phyloP scores from a whole-genome alignment of 2,113 vertebrate species.

The Steatornis caripensis region DNA sequence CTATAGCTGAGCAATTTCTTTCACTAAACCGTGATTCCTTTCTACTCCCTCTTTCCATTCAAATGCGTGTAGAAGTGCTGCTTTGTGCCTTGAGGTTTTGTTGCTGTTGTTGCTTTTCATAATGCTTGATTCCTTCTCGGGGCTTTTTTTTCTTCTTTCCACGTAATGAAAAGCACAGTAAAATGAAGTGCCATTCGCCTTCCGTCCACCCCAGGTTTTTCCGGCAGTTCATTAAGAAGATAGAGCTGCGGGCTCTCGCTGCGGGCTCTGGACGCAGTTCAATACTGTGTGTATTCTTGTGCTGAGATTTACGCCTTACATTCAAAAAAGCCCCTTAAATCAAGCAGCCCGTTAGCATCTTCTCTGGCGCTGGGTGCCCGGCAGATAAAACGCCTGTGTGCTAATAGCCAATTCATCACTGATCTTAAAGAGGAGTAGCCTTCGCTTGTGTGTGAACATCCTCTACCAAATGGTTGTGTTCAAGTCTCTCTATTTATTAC shows the following conservation, averaged over 20 bases:
- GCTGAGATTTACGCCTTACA: constrained; percentile 48
- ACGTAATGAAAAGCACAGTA: background rate
- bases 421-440: background rate
- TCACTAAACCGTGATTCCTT: background rate
- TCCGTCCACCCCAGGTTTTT: constrained; percentile 16
- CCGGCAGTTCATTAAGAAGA: constrained; percentile 49
- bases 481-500: background rate
- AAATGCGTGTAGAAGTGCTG: background rate
- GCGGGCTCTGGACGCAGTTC: constrained; percentile 37
- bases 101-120: constrained; percentile 14
- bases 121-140: background rate
- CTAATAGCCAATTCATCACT: constrained; percentile 40
- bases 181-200: constrained; percentile 12
- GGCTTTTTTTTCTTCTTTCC: background rate
- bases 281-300: constrained; percentile 41
- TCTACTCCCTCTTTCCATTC: background rate
- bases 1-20: constrained; percentile 28
- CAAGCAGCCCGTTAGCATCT: constrained; percentile 54
- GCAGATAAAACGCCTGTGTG: constrained; percentile 42
- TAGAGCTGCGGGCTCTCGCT: background rate
- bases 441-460: background rate
- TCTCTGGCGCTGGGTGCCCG: constrained; percentile 14
- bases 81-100: constrained; percentile 50
- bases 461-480: background rate
- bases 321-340: constrained; percentile 61